phyloP scores from a whole-genome alignment of 1,140 invertebrate genomes.

The Gerris buenoi region DNA sequence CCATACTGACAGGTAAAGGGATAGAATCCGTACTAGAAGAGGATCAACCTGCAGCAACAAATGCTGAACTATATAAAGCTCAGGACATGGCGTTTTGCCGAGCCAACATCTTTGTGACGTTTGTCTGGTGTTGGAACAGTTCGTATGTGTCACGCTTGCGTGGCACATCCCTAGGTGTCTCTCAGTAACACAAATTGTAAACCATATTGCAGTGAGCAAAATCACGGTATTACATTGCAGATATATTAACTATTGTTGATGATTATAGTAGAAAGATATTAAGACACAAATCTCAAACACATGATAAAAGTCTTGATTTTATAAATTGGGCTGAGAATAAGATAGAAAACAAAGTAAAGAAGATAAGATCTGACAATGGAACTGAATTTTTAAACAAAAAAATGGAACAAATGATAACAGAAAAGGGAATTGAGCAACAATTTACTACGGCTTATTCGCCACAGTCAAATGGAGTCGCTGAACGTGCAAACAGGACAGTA shows the following conservation, averaged over 20 bases:
- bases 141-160: too few relatives aligned
- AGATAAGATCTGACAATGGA: slow-evolving; percentile 24
- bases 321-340: slow-evolving; percentile 17
- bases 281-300: slow-evolving; percentile 24
- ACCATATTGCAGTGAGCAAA: too few relatives aligned
- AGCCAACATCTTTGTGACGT: too few relatives aligned
- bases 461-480: slow-evolving; percentile 29
- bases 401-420: slow-evolving; percentile 21
- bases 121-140: too few relatives aligned
- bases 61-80: too few relatives aligned
- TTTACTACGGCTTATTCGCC: slow-evolving; percentile 25
- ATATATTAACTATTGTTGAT: slow-evolving; percentile 30
- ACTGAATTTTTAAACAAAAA: slow-evolving; percentile 22
- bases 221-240: too few relatives aligned
- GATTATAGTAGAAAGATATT: slow-evolving; percentile 25
- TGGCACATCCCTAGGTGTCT: too few relatives aligned
- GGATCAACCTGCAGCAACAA: too few relatives aligned
- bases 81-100: too few relatives aligned
- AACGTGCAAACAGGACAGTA: slow-evolving; percentile 29
- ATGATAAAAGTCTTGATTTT: slow-evolving; percentile 24
- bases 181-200: too few relatives aligned
- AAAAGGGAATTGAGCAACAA: slow-evolving; percentile 19
- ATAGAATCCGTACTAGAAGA: too few relatives aligned
- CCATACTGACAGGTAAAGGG: too few relatives aligned
- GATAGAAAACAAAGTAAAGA: slow-evolving; percentile 16